phyloP scores from a whole-genome alignment of 2,113 vertebrate genomes.

The Eretmochelys imbricata region DNA sequence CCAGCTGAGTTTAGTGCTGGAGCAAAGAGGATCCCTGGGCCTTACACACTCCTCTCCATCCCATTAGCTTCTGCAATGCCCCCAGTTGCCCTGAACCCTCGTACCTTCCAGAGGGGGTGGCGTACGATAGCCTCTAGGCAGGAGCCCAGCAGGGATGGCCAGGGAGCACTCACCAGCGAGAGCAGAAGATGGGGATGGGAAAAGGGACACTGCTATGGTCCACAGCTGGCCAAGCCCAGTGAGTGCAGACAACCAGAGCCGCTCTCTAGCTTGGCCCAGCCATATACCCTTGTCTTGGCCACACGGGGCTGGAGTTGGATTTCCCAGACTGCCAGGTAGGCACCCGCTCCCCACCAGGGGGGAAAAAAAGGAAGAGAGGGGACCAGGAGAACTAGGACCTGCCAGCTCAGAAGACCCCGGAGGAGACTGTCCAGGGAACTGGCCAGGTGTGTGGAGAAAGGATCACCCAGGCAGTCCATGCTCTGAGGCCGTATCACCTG shows the following conservation, averaged over 20 bases:
- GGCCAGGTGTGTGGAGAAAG: neutral
- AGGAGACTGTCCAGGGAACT: neutral
- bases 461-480: neutral
- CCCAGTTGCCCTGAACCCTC: neutral
- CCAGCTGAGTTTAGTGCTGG: neutral
- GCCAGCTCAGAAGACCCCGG: neutral
- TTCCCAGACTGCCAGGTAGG: neutral
- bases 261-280: neutral
- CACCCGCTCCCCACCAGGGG: neutral
- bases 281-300: neutral
- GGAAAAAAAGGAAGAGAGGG: neutral
- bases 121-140: too few relatives aligned
- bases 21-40: too few relatives aligned
- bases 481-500: neutral
- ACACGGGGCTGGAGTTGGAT: neutral
- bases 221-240: neutral
- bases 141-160: neutral
- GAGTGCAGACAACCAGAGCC: neutral
- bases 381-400: neutral
- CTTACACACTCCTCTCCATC: too few relatives aligned
- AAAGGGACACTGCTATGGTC: accelerated
- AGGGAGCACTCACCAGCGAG: neutral
- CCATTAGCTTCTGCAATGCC: neutral
- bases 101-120: neutral
- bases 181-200: neutral